Evolutionary conservation across 2,888 invertebrate genomes (phyloP).

Genomic region (Dryadula phaetusa): DNA sequence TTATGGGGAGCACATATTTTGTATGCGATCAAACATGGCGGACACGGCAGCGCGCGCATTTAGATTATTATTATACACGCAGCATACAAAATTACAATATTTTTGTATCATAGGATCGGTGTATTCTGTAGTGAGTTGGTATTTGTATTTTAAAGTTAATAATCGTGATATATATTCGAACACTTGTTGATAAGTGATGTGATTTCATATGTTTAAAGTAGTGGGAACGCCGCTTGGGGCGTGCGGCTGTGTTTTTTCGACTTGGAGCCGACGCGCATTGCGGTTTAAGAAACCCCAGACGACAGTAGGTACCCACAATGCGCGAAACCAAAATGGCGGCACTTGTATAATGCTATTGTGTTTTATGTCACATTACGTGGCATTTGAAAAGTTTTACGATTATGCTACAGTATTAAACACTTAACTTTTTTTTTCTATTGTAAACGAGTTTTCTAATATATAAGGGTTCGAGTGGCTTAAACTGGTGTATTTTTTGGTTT

Average conservation of each 20-base stretch:
- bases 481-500: background rate
- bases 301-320: slow-evolving; percentile 25
- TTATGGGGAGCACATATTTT: slow-evolving; percentile 35
- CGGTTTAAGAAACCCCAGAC: slow-evolving; percentile 35
- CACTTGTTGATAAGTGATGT: slow-evolving; percentile 68
- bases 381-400: slow-evolving; percentile 38
- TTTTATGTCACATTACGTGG: slow-evolving; percentile 35
- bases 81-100: slow-evolving; percentile 79
- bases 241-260: slow-evolving; percentile 70
- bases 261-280: slow-evolving; percentile 31
- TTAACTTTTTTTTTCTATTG: background rate
- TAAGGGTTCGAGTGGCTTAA: background rate
- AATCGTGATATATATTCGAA: slow-evolving; percentile 62
- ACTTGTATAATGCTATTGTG: slow-evolving; percentile 43
- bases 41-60: slow-evolving; percentile 73
- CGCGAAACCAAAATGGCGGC: slow-evolving; percentile 35
- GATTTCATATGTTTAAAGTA: slow-evolving; percentile 64
- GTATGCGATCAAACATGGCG: slow-evolving; percentile 41
- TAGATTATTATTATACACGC: slow-evolving; percentile 76
- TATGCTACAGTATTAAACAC: slow-evolving; percentile 6
- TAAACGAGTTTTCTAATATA: background rate
- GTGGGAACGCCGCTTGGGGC: slow-evolving; percentile 68
- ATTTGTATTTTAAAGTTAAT: slow-evolving; percentile 72
- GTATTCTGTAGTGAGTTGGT: slow-evolving; percentile 80
- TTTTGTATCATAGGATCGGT: slow-evolving; percentile 81